Evolutionary conservation across 2,797 vertebrate genomes (phyloP).

Genomic region (Taenioides sp.): DNA sequence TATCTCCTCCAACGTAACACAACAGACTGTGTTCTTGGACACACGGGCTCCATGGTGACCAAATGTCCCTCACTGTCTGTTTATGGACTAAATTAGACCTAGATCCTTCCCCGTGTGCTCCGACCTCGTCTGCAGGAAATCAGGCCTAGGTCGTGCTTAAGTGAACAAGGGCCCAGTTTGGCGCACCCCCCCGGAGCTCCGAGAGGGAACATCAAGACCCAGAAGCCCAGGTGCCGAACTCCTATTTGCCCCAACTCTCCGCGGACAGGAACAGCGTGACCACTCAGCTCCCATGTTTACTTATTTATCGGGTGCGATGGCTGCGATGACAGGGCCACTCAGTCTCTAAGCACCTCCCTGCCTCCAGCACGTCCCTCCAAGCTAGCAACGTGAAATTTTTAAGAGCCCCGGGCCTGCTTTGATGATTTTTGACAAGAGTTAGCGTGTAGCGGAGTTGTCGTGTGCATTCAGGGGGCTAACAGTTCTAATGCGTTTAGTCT

Average conservation of each 20-base stretch:
- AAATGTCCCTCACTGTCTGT: conserved; percentile 77
- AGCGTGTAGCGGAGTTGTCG: conserved; percentile 76
- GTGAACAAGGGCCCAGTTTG: conserved; percentile 68
- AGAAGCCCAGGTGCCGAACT: conserved; percentile 40
- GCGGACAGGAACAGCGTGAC: conserved; percentile 51
- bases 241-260: conserved; percentile 44
- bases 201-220: conserved; percentile 29
- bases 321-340: conserved; percentile 75
- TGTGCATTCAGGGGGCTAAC: conserved; percentile 84
- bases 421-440: conserved; percentile 82
- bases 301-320: conserved; percentile 80
- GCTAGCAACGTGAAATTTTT: conserved; percentile 68
- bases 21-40: conserved; percentile 23
- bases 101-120: conserved; percentile 67
- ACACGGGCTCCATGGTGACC: conserved; percentile 80
- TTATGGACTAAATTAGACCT: conserved; percentile 69
- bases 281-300: conserved; percentile 69
- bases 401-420: conserved; percentile 72
- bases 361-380: conserved; percentile 63
- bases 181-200: conserved; percentile 67
- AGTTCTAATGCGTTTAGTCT: conserved; percentile 86
- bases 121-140: conserved; percentile 69
- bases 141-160: conserved; percentile 74
- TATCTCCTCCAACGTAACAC: conserved; percentile 11
- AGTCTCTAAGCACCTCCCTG: conserved; percentile 67